Percentiles rank a stretch among this genome's conserved stretches.
phyloP scores from a whole-genome alignment of 2,888 invertebrate genomes.

The Sinhomidia bicolor region DNA sequence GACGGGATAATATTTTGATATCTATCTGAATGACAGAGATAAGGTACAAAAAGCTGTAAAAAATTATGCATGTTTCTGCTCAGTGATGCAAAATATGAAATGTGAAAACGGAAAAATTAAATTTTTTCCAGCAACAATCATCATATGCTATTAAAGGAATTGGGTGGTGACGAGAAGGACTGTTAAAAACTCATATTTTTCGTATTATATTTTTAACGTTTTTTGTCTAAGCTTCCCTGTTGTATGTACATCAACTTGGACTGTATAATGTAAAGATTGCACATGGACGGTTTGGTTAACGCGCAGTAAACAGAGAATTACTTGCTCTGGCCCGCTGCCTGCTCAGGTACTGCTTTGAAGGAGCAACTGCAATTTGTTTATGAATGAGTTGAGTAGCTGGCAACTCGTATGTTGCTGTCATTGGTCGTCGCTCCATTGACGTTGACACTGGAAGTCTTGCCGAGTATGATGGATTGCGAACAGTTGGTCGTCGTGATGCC shows the following conservation, averaged over 20 bases:
- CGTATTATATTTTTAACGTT: background rate
- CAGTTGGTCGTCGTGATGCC: background rate
- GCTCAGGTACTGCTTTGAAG: constrained; percentile 35
- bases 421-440: background rate
- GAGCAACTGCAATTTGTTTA: constrained; percentile 14
- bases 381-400: constrained; percentile 15
- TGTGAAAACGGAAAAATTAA: too few species aligned
- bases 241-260: too few species aligned
- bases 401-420: constrained; percentile 40
- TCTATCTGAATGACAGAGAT: too few species aligned
- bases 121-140: too few species aligned
- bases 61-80: too few species aligned
- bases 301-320: constrained; percentile 51
- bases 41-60: too few species aligned
- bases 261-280: constrained; percentile 10
- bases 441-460: constrained; percentile 14
- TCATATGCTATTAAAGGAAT: too few species aligned
- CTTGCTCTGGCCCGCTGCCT: constrained; percentile 13
- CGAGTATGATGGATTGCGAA: constrained; percentile 6
- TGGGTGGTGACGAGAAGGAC: too few species aligned
- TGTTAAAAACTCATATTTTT: too few species aligned
- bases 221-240: too few species aligned
- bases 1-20: too few species aligned
- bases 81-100: too few species aligned
- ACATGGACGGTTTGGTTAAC: constrained; percentile 3